Base-by-base conservation (phyloP, 2,888 invertebrate genomes). In the Nemotelus nigrinus region DNA sequence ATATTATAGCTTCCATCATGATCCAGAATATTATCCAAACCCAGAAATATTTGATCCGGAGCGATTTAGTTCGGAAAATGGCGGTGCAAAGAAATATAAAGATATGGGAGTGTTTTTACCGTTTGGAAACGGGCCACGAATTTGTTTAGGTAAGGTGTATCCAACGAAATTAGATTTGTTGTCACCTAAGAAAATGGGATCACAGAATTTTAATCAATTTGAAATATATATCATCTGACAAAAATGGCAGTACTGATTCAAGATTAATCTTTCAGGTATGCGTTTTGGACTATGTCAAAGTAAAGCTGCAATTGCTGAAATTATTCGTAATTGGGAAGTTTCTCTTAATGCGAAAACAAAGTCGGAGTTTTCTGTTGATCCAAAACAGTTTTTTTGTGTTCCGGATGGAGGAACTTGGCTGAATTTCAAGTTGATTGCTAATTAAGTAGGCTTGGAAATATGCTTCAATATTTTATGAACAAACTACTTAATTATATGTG, bases 51-150 rank as follows among this genome's bases (percentile, higher is more conserved):
- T 84, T 77, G 80, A 83, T 64, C 87, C 86, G 0, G 86, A 86
- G 6, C 83, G 86, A 0, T 86, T 86, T 55, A 77, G 81, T 58
- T 74, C 79, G 45, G 83, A 83, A 45, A 81, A 83, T n/a, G 85
- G 85, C 75, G 84, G 84, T 1, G 74, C 76, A 0, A 86, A 85
- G 78, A 81, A 81, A 48, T 85, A 81, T 45, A 81, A 83, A 0
- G 86, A 86, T 2, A 81, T 80, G 25, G 86, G 86, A 3, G 81
- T 82, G 0, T 86, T 81, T 60, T 81, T 83, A 68, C 83, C 82
- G 1, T 86, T 86, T 58, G 85, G 86, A 1, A 85, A 87, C 80
- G 87, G 86, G 2, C 87, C 86, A 0, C 83, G 86, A 64, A 76
- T 83, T 5, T 87, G 86, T 78, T 80, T 86, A 68, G 87, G 85